phyloP scores from a whole-genome alignment of 2,888 invertebrate species.

The Acronicta psi region DNA sequence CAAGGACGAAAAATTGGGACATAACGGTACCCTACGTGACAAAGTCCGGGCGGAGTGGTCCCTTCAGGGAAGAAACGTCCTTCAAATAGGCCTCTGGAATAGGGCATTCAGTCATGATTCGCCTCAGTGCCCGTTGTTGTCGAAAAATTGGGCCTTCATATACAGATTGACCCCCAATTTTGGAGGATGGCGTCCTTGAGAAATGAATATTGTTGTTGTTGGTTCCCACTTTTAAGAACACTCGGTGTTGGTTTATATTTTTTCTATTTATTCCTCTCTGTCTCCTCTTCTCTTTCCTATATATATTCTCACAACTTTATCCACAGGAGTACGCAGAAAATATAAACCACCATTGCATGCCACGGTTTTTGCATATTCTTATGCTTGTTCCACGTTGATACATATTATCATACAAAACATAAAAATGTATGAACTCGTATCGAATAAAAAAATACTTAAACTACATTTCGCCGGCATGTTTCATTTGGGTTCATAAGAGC shows the following conservation, averaged over 20 bases:
- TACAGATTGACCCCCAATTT: conserved; percentile 40
- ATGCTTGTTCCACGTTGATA: too few relatives aligned
- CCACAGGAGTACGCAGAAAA: too few relatives aligned
- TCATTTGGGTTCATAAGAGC: too few relatives aligned
- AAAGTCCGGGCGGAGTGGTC: conserved; percentile 52
- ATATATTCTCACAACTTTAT: too few relatives aligned
- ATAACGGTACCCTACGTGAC: conserved; percentile 77
- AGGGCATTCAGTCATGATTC: conserved; percentile 74
- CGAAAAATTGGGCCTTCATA: conserved; percentile 45
- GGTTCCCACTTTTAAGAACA: not conserved
- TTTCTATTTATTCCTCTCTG: too few relatives aligned
- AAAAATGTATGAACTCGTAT: too few relatives aligned
- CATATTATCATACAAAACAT: too few relatives aligned
- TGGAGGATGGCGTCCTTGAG: conserved; percentile 14
- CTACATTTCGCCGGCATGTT: too few relatives aligned
- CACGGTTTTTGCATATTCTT: too few relatives aligned
- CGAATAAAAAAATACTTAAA: too few relatives aligned
- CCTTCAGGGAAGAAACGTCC: conserved; percentile 64
- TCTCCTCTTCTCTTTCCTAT: too few relatives aligned
- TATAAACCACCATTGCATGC: too few relatives aligned
- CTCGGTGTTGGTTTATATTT: not conserved
- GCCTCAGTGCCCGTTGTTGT: conserved; percentile 54
- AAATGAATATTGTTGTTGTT: conserved; percentile 8
- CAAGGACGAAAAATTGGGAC: conserved; percentile 78
- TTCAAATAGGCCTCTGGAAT: conserved; percentile 55